Evolutionary conservation across 2,113 vertebrate genomes (phyloP), one percentile per base, ranked within the genome.

Genomic region (Polypterus bichir): DNA sequence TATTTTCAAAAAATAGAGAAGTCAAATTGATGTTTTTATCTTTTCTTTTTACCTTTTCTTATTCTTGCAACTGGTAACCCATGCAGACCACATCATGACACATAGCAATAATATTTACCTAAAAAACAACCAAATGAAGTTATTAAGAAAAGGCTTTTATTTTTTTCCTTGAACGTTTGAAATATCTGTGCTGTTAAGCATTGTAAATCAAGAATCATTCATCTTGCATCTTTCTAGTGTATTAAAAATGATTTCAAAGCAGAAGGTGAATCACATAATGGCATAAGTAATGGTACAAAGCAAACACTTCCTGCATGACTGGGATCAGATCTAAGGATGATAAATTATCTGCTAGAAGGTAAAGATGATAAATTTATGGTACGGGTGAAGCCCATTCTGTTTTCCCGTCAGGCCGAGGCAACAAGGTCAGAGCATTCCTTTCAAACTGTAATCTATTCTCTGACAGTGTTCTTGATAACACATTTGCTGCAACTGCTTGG

Each of bases 261-360:
- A 61, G 61, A 63, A 59, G 48, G 58, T 45, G 57, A 61, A 57
- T 56, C 27, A 57, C 47, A 59, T 62, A 46, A 65, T 70, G 71
- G 71, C 71, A 66, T 71, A 68, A 55, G 67, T 60, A 59, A 64
- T 59, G 57, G 10, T 49, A 59, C 10, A 68, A 70, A 73, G 73
- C 69, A 77, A 75, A 75, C 65, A 70, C 66, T 77, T 75, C 59
- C 73, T 68, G 56, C 66, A 65, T 65, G 62, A 64, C 71, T 64
- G 67, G 67, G 70, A 72, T 72, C 59, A 47, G 67, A 72, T 75
- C 68, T 77, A 72, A 71, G 73, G 70, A 75, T 72, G 75, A 77
- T 73, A 75, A 75, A 77, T 77, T 68, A 72, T 68, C 69, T 59
- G 56, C 61, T 65, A 56, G 63, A 62, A 72, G 71, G 71, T 73